A percentile compares a stretch with the other conserved stretches of the same genome.
Evolutionary conservation across 2,888 invertebrate species (phyloP).

Genomic region (Machimus rusticus): DNA sequence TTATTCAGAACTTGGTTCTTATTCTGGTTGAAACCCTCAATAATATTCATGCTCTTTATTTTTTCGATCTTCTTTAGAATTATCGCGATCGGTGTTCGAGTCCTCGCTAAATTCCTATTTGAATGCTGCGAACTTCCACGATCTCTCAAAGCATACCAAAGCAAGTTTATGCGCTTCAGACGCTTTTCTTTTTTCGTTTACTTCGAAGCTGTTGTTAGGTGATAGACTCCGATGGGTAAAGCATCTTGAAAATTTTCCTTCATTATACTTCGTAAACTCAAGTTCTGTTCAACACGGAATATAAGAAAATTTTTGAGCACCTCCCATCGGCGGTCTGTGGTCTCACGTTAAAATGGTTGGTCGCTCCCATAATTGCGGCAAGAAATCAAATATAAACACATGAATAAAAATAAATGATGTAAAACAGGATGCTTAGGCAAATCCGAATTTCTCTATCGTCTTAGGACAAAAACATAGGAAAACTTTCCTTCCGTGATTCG

Average conservation of each 20-base stretch:
- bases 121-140: background rate
- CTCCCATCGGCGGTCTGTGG: background rate
- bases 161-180: background rate
- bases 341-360: slow-evolving; percentile 34
- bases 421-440: background rate
- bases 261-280: background rate
- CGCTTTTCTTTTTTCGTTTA: background rate
- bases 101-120: background rate
- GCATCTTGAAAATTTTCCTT: background rate
- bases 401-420: background rate
- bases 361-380: slow-evolving; percentile 31
- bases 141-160: background rate
- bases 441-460: slow-evolving; percentile 2
- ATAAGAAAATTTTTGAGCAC: background rate
- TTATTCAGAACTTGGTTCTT: background rate
- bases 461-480: background rate
- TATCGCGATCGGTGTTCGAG: background rate
- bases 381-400: slow-evolving; percentile 16
- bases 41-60: background rate
- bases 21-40: background rate
- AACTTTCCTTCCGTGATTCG: slow-evolving; percentile 20
- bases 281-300: background rate
- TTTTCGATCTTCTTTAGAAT: background rate
- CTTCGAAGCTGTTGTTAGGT: background rate
- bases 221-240: background rate